phyloP scores from a whole-genome alignment of 2,888 invertebrate species.

The Drosophila helvetica region DNA sequence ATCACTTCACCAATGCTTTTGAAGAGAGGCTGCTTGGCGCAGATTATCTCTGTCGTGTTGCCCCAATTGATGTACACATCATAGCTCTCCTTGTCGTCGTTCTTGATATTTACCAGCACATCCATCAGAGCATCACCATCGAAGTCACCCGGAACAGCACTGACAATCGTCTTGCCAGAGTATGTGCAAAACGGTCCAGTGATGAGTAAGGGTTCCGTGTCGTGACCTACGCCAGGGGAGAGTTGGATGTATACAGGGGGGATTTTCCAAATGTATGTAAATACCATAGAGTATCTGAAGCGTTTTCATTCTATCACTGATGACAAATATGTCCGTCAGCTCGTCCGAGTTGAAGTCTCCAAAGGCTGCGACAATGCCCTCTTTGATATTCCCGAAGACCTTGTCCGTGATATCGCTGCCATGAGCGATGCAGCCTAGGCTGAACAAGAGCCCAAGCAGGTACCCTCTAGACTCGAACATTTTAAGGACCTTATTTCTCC shows the following conservation, averaged over 20 bases:
- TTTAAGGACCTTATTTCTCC: conserved; percentile 31
- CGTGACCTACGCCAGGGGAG: conserved; percentile 20
- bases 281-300: conserved; percentile 89
- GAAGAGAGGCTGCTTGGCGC: conserved; percentile 82
- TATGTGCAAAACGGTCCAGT: conserved; percentile 88
- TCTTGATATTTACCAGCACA: conserved; percentile 89
- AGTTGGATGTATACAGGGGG: not conserved
- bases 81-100: conserved; percentile 78
- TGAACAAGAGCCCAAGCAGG: conserved; percentile 36
- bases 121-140: conserved; percentile 98
- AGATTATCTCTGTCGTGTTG: conserved; percentile 85
- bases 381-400: conserved; percentile 89
- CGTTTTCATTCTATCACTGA: conserved; percentile 87
- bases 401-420: conserved; percentile 89
- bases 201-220: conserved; percentile 84
- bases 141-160: conserved; percentile 96
- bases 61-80: conserved; percentile 91
- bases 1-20: conserved; percentile 90
- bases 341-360: conserved; percentile 98
- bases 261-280: not conserved
- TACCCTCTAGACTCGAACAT: not conserved
- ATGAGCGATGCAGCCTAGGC: conserved; percentile 12
- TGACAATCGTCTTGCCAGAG: conserved; percentile 86
- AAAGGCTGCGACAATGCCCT: conserved; percentile 95
- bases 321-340: conserved; percentile 94